Percentiles rank a stretch among this genome's conserved stretches.
These are phyloP conservation scores for Centroberyx gerrardi DNA, from an alignment of 2,797 vertebrate genomes.

Conservation along the genomic window DNA sequence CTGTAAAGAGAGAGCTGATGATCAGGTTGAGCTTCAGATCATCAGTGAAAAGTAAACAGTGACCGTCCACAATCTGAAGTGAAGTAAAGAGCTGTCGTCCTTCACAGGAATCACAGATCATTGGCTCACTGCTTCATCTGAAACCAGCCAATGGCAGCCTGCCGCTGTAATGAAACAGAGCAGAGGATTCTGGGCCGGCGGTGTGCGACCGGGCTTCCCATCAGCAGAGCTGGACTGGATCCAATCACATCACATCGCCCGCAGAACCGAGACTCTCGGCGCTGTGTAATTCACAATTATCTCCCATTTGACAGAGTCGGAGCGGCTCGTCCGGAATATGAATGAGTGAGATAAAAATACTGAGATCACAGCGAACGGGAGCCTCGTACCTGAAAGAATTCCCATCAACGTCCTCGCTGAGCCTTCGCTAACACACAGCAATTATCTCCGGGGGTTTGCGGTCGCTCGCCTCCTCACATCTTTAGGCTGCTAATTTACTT, in stretches of 20 bases:
- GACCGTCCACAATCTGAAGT: neutral
- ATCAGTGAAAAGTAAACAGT: neutral
- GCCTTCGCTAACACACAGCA: slow-evolving; percentile 18
- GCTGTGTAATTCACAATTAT: slow-evolving; percentile 51
- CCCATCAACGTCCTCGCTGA: slow-evolving; percentile 46
- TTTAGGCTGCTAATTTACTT: slow-evolving; percentile 27
- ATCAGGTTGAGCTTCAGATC: neutral
- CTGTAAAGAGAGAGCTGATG: too few species aligned
- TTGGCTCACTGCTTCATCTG: neutral
- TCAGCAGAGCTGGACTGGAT: slow-evolving; percentile 32
- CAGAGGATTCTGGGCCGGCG: neutral
- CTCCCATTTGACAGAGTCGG: slow-evolving; percentile 55
- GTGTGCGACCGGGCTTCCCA: slow-evolving; percentile 12
- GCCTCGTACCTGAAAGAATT: slow-evolving; percentile 52
- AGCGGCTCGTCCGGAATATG: slow-evolving; percentile 44
- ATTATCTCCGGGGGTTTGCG: slow-evolving; percentile 26
- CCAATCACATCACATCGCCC: slow-evolving; percentile 37
- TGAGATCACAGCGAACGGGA: slow-evolving; percentile 28
- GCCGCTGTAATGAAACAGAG: neutral
- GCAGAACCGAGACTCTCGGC: slow-evolving; percentile 25
- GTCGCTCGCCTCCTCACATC: slow-evolving; percentile 32
- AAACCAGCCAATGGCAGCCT: neutral
- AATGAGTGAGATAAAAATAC: slow-evolving; percentile 58
- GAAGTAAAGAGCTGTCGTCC: neutral
- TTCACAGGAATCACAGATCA: neutral